Percentiles rank a stretch among this genome's conserved stretches.
Evolutionary conservation across 2,113 vertebrate species (phyloP).

Genomic region (Condylura cristata): DNA sequence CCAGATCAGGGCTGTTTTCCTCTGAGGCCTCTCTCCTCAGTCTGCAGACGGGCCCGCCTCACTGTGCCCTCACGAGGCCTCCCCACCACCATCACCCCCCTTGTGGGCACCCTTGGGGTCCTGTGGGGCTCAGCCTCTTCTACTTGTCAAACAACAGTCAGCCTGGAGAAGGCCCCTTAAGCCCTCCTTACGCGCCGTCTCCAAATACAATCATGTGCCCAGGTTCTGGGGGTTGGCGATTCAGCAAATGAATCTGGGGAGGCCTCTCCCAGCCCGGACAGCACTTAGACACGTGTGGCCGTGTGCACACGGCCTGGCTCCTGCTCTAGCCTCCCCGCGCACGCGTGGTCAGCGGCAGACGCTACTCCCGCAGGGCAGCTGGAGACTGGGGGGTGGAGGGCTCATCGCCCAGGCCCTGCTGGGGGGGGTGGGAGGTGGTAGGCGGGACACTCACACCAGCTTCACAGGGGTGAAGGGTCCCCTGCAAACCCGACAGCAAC

Average conservation of each 20-base stretch:
- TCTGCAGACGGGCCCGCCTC: not conserved
- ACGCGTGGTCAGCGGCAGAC: not conserved
- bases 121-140: not conserved
- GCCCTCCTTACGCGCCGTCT: not conserved
- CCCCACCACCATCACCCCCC: too few relatives aligned
- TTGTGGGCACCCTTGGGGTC: fast-evolving
- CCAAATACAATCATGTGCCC: not conserved
- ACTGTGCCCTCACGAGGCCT: too few relatives aligned
- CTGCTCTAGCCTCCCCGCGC: not conserved
- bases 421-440: not conserved
- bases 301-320: too few relatives aligned
- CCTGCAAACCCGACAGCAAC: not conserved
- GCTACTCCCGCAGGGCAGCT: not conserved
- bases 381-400: not conserved
- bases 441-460: not conserved
- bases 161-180: not conserved
- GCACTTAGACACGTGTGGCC: not conserved
- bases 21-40: not conserved
- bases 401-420: too few relatives aligned
- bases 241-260: not conserved
- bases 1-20: not conserved
- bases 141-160: not conserved
- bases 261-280: not conserved
- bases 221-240: not conserved
- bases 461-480: too few relatives aligned